Evolutionary conservation across 2,113 vertebrate species (phyloP).

Genomic region (Psettodes erumei): DNA sequence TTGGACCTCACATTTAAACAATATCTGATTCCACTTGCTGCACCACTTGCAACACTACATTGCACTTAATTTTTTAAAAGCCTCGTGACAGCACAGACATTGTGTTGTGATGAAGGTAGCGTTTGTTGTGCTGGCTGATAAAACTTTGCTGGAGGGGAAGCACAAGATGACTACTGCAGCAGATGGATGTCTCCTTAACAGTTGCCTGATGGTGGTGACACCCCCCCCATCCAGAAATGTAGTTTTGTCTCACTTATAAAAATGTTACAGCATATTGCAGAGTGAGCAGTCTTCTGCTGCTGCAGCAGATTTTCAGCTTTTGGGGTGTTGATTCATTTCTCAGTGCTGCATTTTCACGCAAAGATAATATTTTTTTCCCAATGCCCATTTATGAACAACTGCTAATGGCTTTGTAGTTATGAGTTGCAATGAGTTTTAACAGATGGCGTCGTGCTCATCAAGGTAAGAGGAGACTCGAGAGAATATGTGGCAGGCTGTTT

Average conservation of each 20-base stretch:
- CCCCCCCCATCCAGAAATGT: neutral
- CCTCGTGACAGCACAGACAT: neutral
- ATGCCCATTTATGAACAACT: constrained; percentile 16
- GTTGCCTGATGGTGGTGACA: neutral
- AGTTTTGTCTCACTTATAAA: constrained; percentile 14
- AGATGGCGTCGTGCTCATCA: constrained; percentile 41
- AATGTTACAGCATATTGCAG: constrained; percentile 23
- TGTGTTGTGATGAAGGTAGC: neutral
- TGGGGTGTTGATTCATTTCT: neutral
- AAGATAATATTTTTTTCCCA: neutral
- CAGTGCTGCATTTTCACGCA: neutral
- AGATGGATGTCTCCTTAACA: neutral
- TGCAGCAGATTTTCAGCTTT: constrained; percentile 26
- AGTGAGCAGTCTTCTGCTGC: constrained; percentile 16
- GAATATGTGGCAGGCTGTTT: constrained; percentile 10
- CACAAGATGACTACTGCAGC: constrained; percentile 3
- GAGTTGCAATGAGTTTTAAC: constrained; percentile 19
- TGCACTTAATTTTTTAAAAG: constrained; percentile 31
- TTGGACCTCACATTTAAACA: constrained; percentile 38
- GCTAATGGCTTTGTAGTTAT: neutral
- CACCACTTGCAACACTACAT: too few relatives aligned
- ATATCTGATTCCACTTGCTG: constrained; percentile 9
- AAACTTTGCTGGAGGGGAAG: constrained; percentile 4
- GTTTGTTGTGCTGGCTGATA: constrained; percentile 10
- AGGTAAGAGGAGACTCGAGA: constrained; percentile 26